A percentile compares a stretch with the other conserved stretches of the same genome.
Evolutionary conservation across 2,888 invertebrate genomes (phyloP).

Genomic region (Anthrax anthrax): DNA sequence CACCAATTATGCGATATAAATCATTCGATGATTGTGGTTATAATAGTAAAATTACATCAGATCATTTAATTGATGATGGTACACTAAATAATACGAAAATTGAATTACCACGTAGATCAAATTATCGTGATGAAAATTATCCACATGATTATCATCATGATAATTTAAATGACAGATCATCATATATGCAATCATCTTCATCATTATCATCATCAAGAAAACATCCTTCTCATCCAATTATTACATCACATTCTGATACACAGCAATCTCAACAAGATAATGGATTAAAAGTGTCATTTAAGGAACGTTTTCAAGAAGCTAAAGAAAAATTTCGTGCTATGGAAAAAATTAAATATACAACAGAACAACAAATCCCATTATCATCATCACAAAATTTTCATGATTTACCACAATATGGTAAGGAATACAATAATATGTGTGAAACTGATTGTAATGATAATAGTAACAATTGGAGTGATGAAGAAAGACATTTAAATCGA

Average conservation of each 20-base stretch:
- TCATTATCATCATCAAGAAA: not conserved
- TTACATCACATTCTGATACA: too few species aligned
- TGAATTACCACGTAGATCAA: not conserved
- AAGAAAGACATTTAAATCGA: constrained; percentile 16
- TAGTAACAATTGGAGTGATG: constrained; percentile 27
- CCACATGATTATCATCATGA: constrained; percentile 11
- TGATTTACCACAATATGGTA: not conserved
- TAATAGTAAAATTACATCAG: not conserved
- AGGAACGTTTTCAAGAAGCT: constrained; percentile 71
- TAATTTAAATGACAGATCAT: not conserved
- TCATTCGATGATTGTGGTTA: constrained; percentile 18
- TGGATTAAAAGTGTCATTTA: constrained; percentile 40
- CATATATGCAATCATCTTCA: constrained; percentile 7
- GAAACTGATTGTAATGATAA: constrained; percentile 16
- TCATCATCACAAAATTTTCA: too few species aligned
- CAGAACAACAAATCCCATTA: too few species aligned
- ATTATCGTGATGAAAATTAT: constrained; percentile 6
- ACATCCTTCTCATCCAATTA: too few species aligned
- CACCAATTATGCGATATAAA: constrained; percentile 31
- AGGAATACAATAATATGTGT: not conserved
- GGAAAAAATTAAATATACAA: constrained; percentile 33
- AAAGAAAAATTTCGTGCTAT: constrained; percentile 73
- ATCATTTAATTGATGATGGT: not conserved
- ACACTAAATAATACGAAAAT: not conserved
- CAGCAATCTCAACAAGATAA: not conserved